Conservation (phyloP, 2,113 vertebrate species). For the Microtus pennsylvanicus region DNA sequence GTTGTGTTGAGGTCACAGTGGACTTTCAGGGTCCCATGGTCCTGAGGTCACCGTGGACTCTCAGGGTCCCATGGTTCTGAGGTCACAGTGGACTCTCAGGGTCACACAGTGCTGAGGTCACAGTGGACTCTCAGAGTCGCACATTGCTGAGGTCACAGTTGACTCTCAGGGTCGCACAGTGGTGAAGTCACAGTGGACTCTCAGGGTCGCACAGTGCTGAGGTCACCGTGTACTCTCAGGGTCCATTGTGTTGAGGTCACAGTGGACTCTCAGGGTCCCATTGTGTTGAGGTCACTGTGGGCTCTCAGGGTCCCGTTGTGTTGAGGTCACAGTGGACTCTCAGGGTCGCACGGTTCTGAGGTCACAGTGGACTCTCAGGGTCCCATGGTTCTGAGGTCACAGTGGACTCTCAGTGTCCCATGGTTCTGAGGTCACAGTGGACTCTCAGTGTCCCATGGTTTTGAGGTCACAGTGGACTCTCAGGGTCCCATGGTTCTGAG, state of each 20-base stretch:
- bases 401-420: too few species aligned
- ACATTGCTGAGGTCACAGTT: fast-evolving
- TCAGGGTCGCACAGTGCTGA: too few species aligned
- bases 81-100: background rate
- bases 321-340: background rate
- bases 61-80: too few species aligned
- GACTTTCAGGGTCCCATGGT: background rate
- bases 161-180: too few species aligned
- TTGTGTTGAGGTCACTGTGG: too few species aligned
- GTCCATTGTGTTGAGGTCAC: background rate
- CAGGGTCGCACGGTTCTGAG: fast-evolving
- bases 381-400: too few species aligned
- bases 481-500: too few species aligned
- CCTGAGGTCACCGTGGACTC: background rate
- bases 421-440: too few species aligned
- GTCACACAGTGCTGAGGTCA: background rate
- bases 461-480: background rate
- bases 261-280: too few species aligned
- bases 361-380: too few species aligned
- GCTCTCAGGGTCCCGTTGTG: too few species aligned
- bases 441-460: background rate
- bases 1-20: background rate
- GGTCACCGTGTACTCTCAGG: background rate
- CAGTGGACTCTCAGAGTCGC: background rate
- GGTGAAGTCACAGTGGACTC: too few species aligned